Evolutionary conservation across 92 coral and sea anemone species (phyloP).

Genomic region (Isaurus tuberculatus): DNA sequence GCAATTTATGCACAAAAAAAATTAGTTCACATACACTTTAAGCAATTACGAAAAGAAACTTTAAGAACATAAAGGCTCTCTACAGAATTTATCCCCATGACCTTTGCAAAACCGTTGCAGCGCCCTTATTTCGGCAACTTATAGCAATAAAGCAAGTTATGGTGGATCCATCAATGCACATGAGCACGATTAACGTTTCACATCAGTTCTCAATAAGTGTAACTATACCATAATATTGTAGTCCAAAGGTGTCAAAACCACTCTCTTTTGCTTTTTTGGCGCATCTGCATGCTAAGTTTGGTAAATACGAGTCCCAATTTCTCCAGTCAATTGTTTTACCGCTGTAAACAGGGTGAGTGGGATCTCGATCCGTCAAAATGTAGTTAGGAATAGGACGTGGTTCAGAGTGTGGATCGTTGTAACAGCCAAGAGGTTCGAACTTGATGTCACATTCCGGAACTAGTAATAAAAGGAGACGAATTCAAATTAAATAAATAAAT

Average conservation of each 20-base stretch:
- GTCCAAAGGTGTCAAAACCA: background rate
- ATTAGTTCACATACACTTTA: no score
- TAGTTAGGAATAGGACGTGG: background rate
- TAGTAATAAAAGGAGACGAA: no score
- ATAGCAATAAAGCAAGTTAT: no score
- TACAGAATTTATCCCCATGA: no score
- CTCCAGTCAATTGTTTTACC: background rate
- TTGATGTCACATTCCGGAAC: background rate
- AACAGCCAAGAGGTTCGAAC: background rate
- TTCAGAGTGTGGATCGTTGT: background rate
- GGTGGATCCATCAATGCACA: no score
- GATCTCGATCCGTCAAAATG: background rate
- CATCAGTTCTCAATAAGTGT: background rate
- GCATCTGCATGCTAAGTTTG: slow-evolving; percentile 53
- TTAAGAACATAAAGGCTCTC: no score
- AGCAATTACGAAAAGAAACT: no score
- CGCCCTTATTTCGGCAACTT: no score
- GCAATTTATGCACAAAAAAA: no score
- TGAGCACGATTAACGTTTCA: no score
- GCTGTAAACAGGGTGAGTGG: background rate
- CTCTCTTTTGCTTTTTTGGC: slow-evolving; percentile 54
- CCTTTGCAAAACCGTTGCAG: no score
- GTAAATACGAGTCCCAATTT: background rate
- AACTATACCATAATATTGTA: background rate
- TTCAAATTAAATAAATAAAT: no score